A percentile compares a stretch with the other conserved stretches of the same genome.
Evolutionary conservation across 1,140 invertebrate species (phyloP).

Genomic region (Aphelenchoides besseyi): DNA sequence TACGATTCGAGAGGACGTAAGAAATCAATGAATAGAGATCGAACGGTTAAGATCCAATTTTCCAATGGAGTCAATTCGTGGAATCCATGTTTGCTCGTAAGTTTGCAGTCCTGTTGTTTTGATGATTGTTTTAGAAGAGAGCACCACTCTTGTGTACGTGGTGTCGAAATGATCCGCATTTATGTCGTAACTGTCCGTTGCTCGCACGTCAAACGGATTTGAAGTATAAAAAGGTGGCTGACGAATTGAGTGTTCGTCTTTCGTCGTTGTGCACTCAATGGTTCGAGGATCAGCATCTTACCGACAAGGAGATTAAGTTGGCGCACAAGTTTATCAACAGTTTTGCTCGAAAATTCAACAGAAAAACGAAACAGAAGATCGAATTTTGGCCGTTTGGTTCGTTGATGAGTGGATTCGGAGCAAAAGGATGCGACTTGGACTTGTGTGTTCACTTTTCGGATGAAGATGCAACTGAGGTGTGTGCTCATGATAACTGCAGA

Average conservation of each 20-base stretch:
- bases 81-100: not conserved
- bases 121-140: no score
- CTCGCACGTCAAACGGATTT: no score
- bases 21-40: not conserved
- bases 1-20: not conserved
- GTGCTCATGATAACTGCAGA: not conserved
- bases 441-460: constrained; percentile 21
- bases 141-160: no score
- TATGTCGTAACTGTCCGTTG: not conserved
- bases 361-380: not conserved
- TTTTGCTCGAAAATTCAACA: not conserved
- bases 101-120: no score
- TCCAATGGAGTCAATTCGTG: not conserved
- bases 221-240: no score
- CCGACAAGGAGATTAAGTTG: not conserved
- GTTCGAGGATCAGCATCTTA: not conserved
- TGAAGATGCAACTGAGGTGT: not conserved
- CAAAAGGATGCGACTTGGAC: constrained; percentile 26
- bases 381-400: constrained; percentile 24
- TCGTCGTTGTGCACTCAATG: not conserved
- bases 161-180: no score
- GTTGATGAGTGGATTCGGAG: constrained; percentile 23
- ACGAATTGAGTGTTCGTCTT: not conserved
- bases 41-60: not conserved
- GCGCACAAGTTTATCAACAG: not conserved